These are phyloP conservation scores for Paratilapia polleni DNA, from an alignment of 2,113 vertebrate genomes.

Conservation along the genomic window DNA sequence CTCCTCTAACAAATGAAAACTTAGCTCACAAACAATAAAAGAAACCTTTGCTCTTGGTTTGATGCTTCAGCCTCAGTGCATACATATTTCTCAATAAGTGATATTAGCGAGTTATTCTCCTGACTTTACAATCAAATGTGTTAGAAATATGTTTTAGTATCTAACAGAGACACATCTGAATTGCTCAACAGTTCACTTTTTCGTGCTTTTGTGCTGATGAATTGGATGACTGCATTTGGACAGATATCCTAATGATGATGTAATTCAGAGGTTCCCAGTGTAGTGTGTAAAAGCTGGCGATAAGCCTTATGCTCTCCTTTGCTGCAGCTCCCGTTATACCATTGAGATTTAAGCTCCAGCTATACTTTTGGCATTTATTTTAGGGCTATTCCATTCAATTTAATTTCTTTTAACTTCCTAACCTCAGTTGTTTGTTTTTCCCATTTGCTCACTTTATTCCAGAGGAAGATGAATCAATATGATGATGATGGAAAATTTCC, in stretches of 20 bases:
- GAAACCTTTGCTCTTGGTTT: not conserved
- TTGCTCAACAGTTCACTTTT: not conserved
- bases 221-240: not conserved
- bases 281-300: not conserved
- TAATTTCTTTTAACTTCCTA: not conserved
- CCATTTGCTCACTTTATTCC: not conserved
- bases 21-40: constrained; percentile 8
- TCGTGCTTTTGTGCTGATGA: not conserved
- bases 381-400: not conserved
- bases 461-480: not conserved
- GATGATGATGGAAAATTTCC: not conserved
- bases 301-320: not conserved
- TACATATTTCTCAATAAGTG: not conserved
- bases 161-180: constrained; percentile 2
- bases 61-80: not conserved
- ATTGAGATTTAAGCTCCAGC: not conserved
- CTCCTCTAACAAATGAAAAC: constrained; percentile 15
- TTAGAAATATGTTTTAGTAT: not conserved
- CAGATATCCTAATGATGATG: constrained; percentile 7
- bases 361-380: not conserved
- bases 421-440: not conserved
- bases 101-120: not conserved
- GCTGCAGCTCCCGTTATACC: not conserved
- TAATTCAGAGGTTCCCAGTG: not conserved
- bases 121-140: not conserved